Conservation (phyloP, 2,113 vertebrate species). For the Tachysurus fulvidraco region DNA sequence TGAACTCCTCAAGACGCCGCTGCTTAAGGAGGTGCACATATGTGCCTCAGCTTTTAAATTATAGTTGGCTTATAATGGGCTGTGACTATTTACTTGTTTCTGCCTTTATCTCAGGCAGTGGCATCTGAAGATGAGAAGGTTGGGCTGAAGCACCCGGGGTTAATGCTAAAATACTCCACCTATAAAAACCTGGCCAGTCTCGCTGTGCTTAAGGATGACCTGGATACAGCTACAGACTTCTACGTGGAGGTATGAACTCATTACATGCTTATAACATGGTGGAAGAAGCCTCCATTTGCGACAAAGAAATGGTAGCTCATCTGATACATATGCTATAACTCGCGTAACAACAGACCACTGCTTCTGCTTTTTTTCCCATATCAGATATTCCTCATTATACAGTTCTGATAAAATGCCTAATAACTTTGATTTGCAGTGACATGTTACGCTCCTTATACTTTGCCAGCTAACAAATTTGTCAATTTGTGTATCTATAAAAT, state of each 20-base stretch:
- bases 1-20: constrained; percentile 88
- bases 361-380: too few species aligned
- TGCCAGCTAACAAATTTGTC: not conserved
- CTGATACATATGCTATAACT: not conserved
- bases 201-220: constrained; percentile 82
- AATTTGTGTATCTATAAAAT: too few species aligned
- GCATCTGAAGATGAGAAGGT: constrained; percentile 89
- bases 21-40: constrained; percentile 86
- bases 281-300: not conserved
- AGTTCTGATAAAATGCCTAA: not conserved
- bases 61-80: not conserved
- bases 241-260: constrained; percentile 84
- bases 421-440: not conserved
- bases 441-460: not conserved
- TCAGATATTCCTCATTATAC: too few species aligned
- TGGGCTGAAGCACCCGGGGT: constrained; percentile 90
- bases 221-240: constrained; percentile 92
- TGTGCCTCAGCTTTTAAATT: too few species aligned
- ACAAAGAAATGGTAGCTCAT: not conserved
- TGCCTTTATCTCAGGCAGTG: constrained; percentile 76
- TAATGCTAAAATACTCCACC: constrained; percentile 97
- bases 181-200: constrained; percentile 95
- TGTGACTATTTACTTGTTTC: not conserved
- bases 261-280: not conserved
- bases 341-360: not conserved